Evolutionary conservation across 2,888 invertebrate species (phyloP).

Genomic region (Formica aserva): DNA sequence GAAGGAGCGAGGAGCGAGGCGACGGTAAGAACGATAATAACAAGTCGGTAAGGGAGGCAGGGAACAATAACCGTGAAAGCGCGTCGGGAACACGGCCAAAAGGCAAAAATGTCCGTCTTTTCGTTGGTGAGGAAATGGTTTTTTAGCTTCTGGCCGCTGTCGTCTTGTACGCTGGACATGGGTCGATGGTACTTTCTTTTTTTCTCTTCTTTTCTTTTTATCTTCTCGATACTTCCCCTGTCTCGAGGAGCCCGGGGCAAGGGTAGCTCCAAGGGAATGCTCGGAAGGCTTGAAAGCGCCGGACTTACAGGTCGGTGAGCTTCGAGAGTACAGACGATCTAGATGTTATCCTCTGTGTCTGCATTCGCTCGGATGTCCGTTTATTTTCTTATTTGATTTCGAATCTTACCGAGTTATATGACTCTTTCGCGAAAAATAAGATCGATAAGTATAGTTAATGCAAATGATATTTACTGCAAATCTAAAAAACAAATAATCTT

Average conservation of each 20-base stretch:
- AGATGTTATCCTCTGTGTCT: constrained; percentile 51
- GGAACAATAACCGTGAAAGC: constrained; percentile 77
- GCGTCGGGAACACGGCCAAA: constrained; percentile 78
- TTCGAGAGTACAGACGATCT: constrained; percentile 56
- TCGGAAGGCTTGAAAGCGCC: constrained; percentile 49
- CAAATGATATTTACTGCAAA: not conserved
- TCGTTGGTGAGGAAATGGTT: constrained; percentile 57
- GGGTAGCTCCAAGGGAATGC: constrained; percentile 24
- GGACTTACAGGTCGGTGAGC: constrained; percentile 52
- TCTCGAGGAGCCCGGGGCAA: constrained; percentile 18
- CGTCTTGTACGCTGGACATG: constrained; percentile 36
- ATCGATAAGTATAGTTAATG: not conserved
- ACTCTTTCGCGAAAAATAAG: not conserved
- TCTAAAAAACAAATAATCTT: not conserved
- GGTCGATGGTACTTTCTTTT: constrained; percentile 37
- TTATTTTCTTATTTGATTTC: constrained; percentile 52
- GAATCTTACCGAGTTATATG: constrained; percentile 14
- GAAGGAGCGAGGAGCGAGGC: constrained; percentile 63
- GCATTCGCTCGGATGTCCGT: constrained; percentile 50
- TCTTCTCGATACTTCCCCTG: constrained; percentile 39
- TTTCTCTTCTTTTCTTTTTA: constrained; percentile 18
- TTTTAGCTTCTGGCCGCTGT: constrained; percentile 52
- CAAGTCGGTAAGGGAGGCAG: constrained; percentile 57
- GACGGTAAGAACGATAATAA: constrained; percentile 74
- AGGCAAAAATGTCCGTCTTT: constrained; percentile 74